Base-by-base conservation (phyloP, 2,113 vertebrate genomes). In the Otolemur garnettii region DNA sequence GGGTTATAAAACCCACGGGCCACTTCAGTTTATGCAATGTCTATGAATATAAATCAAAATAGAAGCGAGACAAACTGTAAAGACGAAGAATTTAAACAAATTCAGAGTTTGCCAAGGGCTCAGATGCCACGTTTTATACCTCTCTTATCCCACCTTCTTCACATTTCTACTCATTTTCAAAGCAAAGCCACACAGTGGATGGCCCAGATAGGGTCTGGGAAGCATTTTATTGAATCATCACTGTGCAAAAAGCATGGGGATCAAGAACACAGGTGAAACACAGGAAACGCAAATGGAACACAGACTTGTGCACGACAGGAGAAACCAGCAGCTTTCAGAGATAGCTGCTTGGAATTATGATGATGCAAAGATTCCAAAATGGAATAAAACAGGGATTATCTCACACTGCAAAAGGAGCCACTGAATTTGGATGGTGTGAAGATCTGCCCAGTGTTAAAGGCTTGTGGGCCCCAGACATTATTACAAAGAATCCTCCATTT, bases 1-100 rank as follows among this genome's bases (percentile, higher is more conserved):
- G 87, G 42, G 4, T 26, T 77, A 26, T 4, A 26, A 64, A 87
- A 57, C 5, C 77, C 24, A 74, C 3, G 19, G 79, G 33, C 33
- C 17, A 74, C 24, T 79, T 72, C 26, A 33, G 50, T 85, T 95
- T 94, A 81, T 88, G 38, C 12, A 95, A 42, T 12, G 0, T 81
- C 95, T 91, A 69, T 86, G 45, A 91, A 90, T 50, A 68, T 85
- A 92, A 62, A 84, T 64, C 64, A 87, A 91, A 89, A 64, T 38
- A 87, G 85, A 87, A 80, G 4, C 35, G 62, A 78, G 50, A 62
- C 4, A 88, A 80, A 88, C n/a, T n/a, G 18, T 66, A 57, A 77
- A 88, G 19, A 26, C 15, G 69, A 66, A 87, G 28, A 89, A 87
- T 85, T 30, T 87, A 50, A 87, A 72, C 21, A 81, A 79, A 79